phyloP scores from a whole-genome alignment of 2,797 vertebrate genomes.

The Argya squamiceps region DNA sequence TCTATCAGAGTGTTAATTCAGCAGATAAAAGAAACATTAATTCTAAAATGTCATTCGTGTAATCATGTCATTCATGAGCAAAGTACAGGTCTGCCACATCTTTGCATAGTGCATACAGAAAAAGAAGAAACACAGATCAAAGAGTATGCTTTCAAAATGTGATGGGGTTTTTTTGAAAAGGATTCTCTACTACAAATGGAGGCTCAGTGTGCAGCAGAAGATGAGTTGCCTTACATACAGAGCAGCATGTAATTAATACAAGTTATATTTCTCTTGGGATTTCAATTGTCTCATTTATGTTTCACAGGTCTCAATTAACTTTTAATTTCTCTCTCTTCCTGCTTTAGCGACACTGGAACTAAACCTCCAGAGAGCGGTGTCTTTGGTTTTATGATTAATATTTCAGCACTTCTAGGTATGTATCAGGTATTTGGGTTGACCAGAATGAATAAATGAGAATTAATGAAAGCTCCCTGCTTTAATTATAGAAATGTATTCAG shows the following conservation, averaged over 20 bases:
- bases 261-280: background rate
- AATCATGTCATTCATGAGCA: background rate
- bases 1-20: background rate
- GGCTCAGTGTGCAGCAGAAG: background rate
- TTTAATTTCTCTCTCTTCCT: slow-evolving; percentile 43
- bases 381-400: slow-evolving; percentile 93
- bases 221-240: background rate
- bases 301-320: background rate
- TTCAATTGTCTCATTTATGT: background rate
- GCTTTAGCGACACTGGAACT: slow-evolving; percentile 87
- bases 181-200: background rate
- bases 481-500: background rate
- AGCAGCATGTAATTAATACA: background rate
- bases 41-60: background rate
- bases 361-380: slow-evolving; percentile 91
- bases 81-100: background rate
- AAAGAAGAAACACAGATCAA: background rate
- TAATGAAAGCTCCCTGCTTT: background rate
- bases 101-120: background rate
- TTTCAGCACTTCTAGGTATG: slow-evolving; percentile 90
- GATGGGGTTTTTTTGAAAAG: background rate
- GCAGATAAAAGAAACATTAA: background rate
- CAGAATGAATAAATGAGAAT: background rate
- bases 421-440: background rate
- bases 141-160: background rate